phyloP scores from a whole-genome alignment of 2,113 vertebrate species.

The Zosterops japonicus region DNA sequence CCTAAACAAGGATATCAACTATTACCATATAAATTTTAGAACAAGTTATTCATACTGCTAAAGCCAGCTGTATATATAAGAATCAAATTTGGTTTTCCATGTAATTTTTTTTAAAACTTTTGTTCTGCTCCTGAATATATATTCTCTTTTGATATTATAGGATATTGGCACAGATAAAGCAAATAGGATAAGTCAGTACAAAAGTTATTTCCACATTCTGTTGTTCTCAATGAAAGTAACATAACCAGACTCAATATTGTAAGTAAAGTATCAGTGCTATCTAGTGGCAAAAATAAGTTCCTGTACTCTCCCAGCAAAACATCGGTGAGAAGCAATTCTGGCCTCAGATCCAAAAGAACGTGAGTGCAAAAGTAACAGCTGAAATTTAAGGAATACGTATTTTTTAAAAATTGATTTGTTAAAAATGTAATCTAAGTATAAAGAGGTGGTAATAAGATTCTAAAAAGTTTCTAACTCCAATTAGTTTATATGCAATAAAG shows the following conservation, averaged over 20 bases:
- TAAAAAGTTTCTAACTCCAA: background rate
- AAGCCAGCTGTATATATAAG: background rate
- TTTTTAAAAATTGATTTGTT: background rate
- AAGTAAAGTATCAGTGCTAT: slow-evolving; percentile 67
- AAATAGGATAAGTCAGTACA: background rate
- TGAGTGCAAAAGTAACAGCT: background rate
- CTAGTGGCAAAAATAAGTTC: slow-evolving; percentile 70
- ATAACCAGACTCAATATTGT: background rate
- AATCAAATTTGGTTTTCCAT: background rate
- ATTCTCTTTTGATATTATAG: background rate
- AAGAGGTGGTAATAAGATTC: background rate
- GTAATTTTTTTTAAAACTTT: background rate
- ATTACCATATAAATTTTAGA: background rate
- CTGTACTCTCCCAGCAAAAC: background rate
- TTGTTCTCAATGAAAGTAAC: background rate
- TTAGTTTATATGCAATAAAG: background rate
- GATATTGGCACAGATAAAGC: background rate
- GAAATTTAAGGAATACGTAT: background rate
- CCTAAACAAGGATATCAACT: slow-evolving; percentile 53
- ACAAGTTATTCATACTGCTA: background rate
- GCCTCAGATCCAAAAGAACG: background rate
- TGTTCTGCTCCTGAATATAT: background rate
- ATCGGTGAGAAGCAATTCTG: background rate
- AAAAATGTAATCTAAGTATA: background rate
- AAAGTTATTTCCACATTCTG: background rate